Base-by-base conservation (phyloP, 2,888 invertebrate genomes). In the Dicyrtoma fusca region DNA sequence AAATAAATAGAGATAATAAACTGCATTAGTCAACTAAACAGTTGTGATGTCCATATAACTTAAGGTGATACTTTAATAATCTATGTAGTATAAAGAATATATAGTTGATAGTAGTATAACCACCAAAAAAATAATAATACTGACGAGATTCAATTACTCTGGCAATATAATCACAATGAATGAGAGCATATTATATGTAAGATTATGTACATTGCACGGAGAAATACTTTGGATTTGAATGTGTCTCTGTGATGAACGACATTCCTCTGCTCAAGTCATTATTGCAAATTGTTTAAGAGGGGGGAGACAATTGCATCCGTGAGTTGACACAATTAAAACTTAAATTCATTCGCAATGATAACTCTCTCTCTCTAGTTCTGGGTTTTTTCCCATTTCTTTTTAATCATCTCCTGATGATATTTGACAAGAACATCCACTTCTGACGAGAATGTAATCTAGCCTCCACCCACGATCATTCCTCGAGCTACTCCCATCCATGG, bases 361-460 rank as follows among this genome's bases (percentile, higher is more conserved):
- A 49, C n/a, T 34, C 34, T 34, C n/a, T n/a, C n/a, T n/a, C n/a
- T n/a, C n/a, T n/a, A n/a, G n/a, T 47, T n/a, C 51, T n/a, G 14
- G 49, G 14, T 49, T n/a, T 17, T 57, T 57, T 57, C 11, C 14
- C 23, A 62, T 21, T 65, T n/a, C n/a, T n/a, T n/a, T n/a, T 51
- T 34, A 65, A 44, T 61, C 42, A 25, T 47, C 19, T 17, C 23
- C 25, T 10, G 44, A 26, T 21, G 74, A 71, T n/a, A 93, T 87
- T 83, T 91, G 90, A 84, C 94, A 94, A 82, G 91, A 89, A 85
- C 94, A 94, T 49, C 94, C 94, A 79, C 91, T 91, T 73, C 92
- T 87, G 75, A 94, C 89, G 81, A 87, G 86, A 81, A 94, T 91
- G 85, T 92, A 92, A 85, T 93, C 93, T 84, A 94, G 86, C 75